Evolutionary conservation across 2,113 vertebrate genomes (phyloP).

Genomic region (Myrmophylax atrothorax): DNA sequence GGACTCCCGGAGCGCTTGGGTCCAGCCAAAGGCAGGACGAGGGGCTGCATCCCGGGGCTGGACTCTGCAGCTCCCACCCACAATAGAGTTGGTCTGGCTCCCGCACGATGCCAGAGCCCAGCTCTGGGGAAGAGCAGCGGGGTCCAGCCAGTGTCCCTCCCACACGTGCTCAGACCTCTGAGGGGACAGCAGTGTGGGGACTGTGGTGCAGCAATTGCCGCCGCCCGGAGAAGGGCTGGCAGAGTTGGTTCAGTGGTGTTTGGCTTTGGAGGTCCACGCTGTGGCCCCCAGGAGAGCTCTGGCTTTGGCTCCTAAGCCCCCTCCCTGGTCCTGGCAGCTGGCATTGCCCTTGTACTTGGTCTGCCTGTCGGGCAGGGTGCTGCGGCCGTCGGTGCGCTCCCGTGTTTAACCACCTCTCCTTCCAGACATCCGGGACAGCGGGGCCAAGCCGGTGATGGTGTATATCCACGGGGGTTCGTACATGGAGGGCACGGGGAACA

Average conservation of each 20-base stretch:
- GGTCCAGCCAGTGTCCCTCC: background rate
- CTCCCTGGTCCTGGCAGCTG: conserved; percentile 38
- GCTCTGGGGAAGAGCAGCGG: background rate
- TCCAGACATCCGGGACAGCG: conserved; percentile 99
- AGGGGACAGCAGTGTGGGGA: background rate
- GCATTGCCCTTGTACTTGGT: conserved; percentile 24
- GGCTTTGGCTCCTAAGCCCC: conserved; percentile 1
- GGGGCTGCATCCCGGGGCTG: background rate
- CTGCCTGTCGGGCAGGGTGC: conserved; percentile 35
- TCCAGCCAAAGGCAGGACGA: background rate
- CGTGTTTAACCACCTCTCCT: conserved; percentile 71
- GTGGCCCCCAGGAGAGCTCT: background rate
- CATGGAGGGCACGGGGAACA: conserved; percentile 99
- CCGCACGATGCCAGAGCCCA: accelerated
- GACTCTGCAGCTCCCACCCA: background rate
- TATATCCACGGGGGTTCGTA: conserved; percentile 98
- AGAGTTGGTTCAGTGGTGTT: background rate
- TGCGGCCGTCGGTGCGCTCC: background rate
- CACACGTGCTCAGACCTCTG: background rate
- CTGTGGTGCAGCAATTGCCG: accelerated
- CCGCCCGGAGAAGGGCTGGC: accelerated
- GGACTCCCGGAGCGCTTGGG: background rate
- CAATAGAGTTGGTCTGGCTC: background rate
- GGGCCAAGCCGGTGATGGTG: conserved; percentile 99
- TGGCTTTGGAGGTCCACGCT: background rate